A percentile compares a stretch with the other conserved stretches of the same genome.
phyloP scores from a whole-genome alignment of 2,113 vertebrate species.

The Semnopithecus entellus region DNA sequence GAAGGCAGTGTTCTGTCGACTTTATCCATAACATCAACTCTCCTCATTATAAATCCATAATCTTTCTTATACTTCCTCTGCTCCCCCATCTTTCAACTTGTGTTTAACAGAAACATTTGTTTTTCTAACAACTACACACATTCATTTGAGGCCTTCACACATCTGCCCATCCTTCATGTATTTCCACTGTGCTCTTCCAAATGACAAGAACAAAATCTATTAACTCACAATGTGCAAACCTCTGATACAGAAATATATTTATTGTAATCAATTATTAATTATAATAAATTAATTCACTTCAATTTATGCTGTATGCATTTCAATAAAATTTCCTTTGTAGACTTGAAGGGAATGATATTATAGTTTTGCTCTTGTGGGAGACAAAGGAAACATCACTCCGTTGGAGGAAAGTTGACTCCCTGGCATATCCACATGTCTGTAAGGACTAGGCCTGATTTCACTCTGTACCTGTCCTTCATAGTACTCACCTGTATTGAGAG shows the following conservation, averaged over 20 bases:
- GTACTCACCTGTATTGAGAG: background rate
- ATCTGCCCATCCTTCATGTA: background rate
- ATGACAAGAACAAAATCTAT: background rate
- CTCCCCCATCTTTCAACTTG: background rate
- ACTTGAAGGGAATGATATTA: background rate
- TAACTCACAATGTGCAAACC: background rate
- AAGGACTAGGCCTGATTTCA: background rate
- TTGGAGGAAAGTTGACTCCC: background rate
- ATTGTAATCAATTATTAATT: background rate
- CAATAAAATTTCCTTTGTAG: background rate
- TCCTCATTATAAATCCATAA: background rate
- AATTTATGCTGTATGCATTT: background rate
- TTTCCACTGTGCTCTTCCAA: background rate
- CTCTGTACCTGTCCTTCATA: background rate
- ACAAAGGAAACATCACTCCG: background rate
- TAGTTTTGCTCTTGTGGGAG: background rate
- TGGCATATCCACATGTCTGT: background rate
- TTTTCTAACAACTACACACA: background rate
- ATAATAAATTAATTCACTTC: background rate
- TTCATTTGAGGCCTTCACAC: background rate
- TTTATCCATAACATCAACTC: background rate
- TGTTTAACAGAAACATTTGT: background rate
- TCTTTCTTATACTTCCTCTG: background rate
- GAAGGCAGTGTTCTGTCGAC: background rate
- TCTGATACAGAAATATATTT: background rate